phyloP scores from a whole-genome alignment of 37 sponge, comb jelly and placozoan genomes.

The Petrosia ficiformis region DNA sequence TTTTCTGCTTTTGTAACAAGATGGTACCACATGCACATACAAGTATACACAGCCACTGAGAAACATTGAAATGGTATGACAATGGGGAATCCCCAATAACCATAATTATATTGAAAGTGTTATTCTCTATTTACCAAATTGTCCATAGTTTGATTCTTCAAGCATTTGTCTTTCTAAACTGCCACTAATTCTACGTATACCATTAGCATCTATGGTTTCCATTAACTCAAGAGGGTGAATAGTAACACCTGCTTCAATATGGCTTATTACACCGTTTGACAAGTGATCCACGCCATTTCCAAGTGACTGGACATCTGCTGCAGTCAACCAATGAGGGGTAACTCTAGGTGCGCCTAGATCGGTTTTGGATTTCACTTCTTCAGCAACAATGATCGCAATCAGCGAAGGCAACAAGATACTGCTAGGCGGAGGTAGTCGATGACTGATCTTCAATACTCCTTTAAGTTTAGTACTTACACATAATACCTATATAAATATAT shows the following conservation, averaged over 20 bases:
- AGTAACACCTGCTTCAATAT: not conserved
- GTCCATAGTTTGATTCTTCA: slow-evolving; percentile 35
- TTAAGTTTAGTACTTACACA: not conserved
- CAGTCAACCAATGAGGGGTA: not conserved
- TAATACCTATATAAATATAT: not conserved
- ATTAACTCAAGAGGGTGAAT: not conserved
- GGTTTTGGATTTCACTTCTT: not conserved
- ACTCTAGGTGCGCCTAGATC: not conserved
- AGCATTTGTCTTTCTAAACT: slow-evolving; percentile 53
- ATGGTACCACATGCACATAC: too few species aligned
- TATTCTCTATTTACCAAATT: slow-evolving; percentile 17
- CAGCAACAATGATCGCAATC: not conserved
- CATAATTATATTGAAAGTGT: not conserved
- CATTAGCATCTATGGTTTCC: not conserved
- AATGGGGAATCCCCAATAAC: too few species aligned
- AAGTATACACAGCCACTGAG: too few species aligned
- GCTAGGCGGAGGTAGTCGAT: not conserved
- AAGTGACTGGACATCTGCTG: not conserved
- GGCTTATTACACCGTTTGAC: not conserved
- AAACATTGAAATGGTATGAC: too few species aligned
- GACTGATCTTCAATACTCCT: not conserved
- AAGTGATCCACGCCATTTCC: not conserved
- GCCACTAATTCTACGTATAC: not conserved
- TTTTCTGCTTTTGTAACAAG: too few species aligned
- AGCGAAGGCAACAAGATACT: not conserved